Conservation (phyloP, 1,140 invertebrate species). For the Drosophila oshimai region DNA sequence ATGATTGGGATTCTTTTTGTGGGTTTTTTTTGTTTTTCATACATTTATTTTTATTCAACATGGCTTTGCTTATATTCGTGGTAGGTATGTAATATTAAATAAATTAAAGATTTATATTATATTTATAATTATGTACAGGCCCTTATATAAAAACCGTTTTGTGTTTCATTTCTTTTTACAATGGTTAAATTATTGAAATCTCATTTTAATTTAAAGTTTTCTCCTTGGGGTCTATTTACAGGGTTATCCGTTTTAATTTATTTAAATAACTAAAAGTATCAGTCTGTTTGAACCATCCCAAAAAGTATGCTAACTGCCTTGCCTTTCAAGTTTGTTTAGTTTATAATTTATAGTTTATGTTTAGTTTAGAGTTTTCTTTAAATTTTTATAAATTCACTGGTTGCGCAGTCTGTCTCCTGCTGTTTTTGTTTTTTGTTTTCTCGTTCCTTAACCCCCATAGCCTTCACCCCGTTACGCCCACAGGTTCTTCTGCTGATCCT, state of each 20-base stretch:
- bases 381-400: constrained; percentile 75
- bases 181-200: constrained; percentile 14
- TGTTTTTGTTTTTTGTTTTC: not conserved
- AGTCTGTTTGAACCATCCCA: constrained; percentile 64
- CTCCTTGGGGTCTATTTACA: constrained; percentile 40
- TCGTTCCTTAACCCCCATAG: not conserved
- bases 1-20: constrained; percentile 14
- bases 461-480: constrained; percentile 60
- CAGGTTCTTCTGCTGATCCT: constrained; percentile 57
- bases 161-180: constrained; percentile 36
- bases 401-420: constrained; percentile 55
- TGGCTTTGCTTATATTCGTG: constrained; percentile 13
- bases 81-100: constrained; percentile 40
- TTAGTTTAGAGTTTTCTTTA: constrained; percentile 20
- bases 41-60: constrained; percentile 45
- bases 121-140: constrained; percentile 44
- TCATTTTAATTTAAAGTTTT: not conserved
- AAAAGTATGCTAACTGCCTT: constrained; percentile 31
- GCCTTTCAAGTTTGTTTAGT: not conserved
- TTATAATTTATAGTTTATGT: constrained; percentile 21
- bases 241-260: constrained; percentile 36
- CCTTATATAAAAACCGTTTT: constrained; percentile 33
- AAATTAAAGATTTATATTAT: constrained; percentile 39
- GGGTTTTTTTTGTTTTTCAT: not conserved
- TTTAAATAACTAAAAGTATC: constrained; percentile 72